phyloP scores from a whole-genome alignment of 2,888 invertebrate genomes.

The Phengaris alcon region DNA sequence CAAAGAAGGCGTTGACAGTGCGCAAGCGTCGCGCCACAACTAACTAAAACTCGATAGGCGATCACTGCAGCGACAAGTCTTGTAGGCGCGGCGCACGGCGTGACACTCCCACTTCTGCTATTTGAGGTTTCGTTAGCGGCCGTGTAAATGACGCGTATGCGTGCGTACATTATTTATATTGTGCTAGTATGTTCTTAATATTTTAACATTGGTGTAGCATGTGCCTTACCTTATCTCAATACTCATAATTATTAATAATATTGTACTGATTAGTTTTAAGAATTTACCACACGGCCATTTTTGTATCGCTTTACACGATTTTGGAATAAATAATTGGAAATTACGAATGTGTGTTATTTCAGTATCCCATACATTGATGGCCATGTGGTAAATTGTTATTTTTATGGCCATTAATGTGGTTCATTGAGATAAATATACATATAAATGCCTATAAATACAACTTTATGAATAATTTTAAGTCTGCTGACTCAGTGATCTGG shows the following conservation, averaged over 20 bases:
- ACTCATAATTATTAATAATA: slow-evolving; percentile 44
- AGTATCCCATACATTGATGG: slow-evolving; percentile 67
- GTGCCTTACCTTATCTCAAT: slow-evolving; percentile 41
- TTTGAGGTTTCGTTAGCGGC: no score
- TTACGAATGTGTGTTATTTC: slow-evolving; percentile 63
- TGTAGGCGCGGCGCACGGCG: no score
- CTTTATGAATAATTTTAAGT: no score
- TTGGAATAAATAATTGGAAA: slow-evolving; percentile 57
- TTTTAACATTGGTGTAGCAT: slow-evolving; percentile 36
- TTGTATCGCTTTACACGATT: slow-evolving; percentile 60
- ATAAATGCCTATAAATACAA: neutral
- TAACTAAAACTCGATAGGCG: no score
- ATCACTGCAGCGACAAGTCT: no score
- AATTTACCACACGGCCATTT: slow-evolving; percentile 74
- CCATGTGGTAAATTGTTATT: slow-evolving; percentile 57
- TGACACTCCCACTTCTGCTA: no score
- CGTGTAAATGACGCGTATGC: no score
- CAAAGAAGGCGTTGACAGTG: no score
- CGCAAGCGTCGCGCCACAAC: no score
- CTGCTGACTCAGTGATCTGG: no score
- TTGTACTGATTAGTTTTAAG: slow-evolving; percentile 36
- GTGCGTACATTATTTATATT: no score
- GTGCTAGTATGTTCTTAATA: no score
- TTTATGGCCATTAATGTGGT: slow-evolving; percentile 69
- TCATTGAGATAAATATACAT: neutral